Evolutionary conservation across 1,140 invertebrate genomes (phyloP), one percentile per base, ranked within the genome.

Genomic region (Papilio xuthus): DNA sequence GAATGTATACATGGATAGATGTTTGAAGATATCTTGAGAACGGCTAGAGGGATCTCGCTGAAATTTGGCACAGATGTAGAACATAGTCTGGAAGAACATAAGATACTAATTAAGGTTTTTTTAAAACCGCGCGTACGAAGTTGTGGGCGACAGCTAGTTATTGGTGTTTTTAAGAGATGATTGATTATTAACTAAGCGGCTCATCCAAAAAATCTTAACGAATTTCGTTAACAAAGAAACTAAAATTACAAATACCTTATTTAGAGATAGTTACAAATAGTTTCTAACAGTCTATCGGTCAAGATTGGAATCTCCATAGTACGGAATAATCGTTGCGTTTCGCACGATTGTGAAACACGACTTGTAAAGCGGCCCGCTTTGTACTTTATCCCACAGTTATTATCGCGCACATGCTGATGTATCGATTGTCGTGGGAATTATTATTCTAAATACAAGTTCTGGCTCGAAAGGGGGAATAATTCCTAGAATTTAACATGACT

Each of bases 271-370:
- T 15, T 18, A 67, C 41, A 23, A 60, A 60, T 56, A 78, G 63
- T 67, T 78, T 13, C 37, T 41, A 47, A 26, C 37, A 28, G 20
- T 63, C 83, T 82, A 85, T 86, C 82, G 81, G 85, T 86, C 86
- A 86, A 86, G 85, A 88, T 89, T 41, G 42, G 81, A 85, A 89
- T 88, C 87, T 67, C 60, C 60, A 28, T 67, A 28, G 60, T 67
- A 73, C 50, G 78, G 79, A 81, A 85, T 86, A 67, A 67, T 28
- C 26, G 26, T 67, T 67, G 71, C 71, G 71, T 72, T 44, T 72
- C 71, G 71, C 44, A 72, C 71, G 41, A 67, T 67, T 67, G 60
- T 67, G 60, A 67, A 67, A 67, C 60, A 67, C 60, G 26, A 67
- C 60, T 67, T 26, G 71, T 47, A 73, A n/a, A 72, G 70, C 71